Evolutionary conservation across 2,113 vertebrate genomes (phyloP).

Genomic region (Oreochromis aureus): DNA sequence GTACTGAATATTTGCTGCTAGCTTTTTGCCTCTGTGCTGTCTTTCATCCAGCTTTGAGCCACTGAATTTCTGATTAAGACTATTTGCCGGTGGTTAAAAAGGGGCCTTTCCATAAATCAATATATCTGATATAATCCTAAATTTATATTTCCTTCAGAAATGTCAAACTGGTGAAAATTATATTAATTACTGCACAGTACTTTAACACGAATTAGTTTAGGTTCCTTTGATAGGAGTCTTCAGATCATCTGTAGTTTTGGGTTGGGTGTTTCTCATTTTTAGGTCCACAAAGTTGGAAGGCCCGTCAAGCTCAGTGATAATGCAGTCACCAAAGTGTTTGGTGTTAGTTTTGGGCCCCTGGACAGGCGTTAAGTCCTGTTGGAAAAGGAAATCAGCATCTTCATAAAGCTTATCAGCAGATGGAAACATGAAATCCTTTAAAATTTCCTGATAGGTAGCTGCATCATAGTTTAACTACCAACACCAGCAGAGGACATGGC

Average conservation of each 20-base stretch:
- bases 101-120: too few species aligned
- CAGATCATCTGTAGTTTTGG: not conserved
- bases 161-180: not conserved
- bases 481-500: not conserved
- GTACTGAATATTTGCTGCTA: too few species aligned
- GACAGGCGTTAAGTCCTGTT: not conserved
- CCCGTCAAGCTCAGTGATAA: not conserved
- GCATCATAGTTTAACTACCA: not conserved
- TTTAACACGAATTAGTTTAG: fast-evolving
- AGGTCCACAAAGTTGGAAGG: not conserved
- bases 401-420: not conserved
- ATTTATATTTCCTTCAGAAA: not conserved
- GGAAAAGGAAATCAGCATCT: not conserved
- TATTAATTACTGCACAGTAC: fast-evolving
- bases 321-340: not conserved
- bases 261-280: not conserved
- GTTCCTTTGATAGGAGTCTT: not conserved
- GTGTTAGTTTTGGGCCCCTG: fast-evolving
- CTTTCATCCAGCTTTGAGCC: too few species aligned
- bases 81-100: too few species aligned
- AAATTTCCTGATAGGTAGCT: not conserved
- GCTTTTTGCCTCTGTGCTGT: too few species aligned
- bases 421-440: not conserved
- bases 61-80: too few species aligned
- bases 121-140: too few species aligned